Evolutionary conservation across 2,888 invertebrate genomes (phyloP).

Genomic region (Himalopsyche kuldschensis): DNA sequence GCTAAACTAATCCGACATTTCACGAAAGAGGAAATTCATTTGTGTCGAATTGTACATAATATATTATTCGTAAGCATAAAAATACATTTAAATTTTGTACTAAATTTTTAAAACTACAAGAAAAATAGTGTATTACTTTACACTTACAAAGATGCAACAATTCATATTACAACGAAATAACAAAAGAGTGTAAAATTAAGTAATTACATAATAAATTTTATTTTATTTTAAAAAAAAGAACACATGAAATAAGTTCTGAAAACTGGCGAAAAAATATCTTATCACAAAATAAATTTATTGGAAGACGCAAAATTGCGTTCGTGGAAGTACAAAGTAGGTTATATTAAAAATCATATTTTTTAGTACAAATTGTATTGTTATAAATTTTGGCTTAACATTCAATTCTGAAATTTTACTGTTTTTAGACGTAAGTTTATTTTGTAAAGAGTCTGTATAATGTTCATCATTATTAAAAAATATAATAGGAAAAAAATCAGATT

Average conservation of each 20-base stretch:
- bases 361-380: too few relatives aligned
- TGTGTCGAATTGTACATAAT: not conserved
- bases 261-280: not conserved
- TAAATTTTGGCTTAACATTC: too few relatives aligned
- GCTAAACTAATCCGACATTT: too few relatives aligned
- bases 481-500: not conserved
- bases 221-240: not conserved
- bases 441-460: too few relatives aligned
- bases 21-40: too few relatives aligned
- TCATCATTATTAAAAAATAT: not conserved
- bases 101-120: not conserved
- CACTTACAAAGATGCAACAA: not conserved
- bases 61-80: not conserved
- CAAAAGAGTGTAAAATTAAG: not conserved
- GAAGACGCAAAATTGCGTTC: not conserved
- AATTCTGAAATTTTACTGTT: too few relatives aligned
- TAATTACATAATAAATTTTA: not conserved
- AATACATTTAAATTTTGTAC: not conserved
- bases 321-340: too few relatives aligned
- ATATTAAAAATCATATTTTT: too few relatives aligned
- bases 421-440: too few relatives aligned
- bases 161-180: not conserved
- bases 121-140: not conserved
- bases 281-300: not conserved
- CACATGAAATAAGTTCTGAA: not conserved